These are phyloP conservation scores for Spheniscus mendiculus DNA, from an alignment of 2,113 vertebrate species.

Conservation along the genomic window DNA sequence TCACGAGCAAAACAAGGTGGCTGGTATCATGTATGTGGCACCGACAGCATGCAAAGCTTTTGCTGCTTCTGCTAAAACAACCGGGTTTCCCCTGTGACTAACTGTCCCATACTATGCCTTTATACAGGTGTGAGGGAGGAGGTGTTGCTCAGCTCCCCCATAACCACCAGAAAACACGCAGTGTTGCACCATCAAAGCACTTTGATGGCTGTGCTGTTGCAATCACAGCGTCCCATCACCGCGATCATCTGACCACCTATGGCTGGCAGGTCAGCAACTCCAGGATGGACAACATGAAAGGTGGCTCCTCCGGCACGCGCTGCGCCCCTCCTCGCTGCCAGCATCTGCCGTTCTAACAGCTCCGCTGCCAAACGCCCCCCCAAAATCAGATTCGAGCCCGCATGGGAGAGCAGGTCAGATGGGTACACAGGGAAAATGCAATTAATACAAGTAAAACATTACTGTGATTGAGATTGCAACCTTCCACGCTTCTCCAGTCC, in stretches of 20 bases:
- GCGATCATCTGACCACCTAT: not conserved
- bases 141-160: not conserved
- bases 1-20: not conserved
- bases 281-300: not conserved
- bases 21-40: not conserved
- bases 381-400: not conserved
- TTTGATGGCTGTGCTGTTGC: not conserved
- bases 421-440: not conserved
- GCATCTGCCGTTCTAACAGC: not conserved
- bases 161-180: not conserved
- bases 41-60: not conserved
- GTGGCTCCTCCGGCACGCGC: not conserved
- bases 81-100: not conserved
- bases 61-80: not conserved
- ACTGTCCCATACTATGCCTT: not conserved
- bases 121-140: not conserved
- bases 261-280: not conserved
- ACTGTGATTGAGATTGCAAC: not conserved
- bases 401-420: not conserved
- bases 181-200: not conserved
- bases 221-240: not conserved
- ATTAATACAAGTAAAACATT: not conserved
- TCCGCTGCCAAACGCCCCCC: not conserved
- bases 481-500: not conserved
- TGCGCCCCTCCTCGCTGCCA: not conserved